These are phyloP conservation scores for Chrysocyon brachyurus DNA, from an alignment of 2,797 vertebrate genomes.

Conservation along the genomic window DNA sequence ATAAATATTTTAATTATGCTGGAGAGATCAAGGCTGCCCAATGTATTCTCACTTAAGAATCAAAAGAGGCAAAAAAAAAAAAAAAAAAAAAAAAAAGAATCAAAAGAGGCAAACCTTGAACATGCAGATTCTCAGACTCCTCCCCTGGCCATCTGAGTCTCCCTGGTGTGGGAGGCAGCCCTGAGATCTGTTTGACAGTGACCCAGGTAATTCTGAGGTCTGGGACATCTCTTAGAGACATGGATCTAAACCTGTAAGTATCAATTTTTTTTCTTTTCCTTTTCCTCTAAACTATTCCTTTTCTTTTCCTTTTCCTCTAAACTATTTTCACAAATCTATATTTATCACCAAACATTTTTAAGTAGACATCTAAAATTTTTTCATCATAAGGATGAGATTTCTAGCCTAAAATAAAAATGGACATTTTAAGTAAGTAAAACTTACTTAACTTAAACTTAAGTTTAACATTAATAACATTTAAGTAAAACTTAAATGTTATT, in stretches of 20 bases:
- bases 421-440: neutral
- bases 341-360: neutral
- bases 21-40: neutral
- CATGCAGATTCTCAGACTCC: neutral
- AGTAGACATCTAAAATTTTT: neutral
- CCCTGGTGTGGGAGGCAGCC: neutral
- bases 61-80: neutral
- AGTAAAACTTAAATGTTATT: too few relatives aligned
- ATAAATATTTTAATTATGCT: neutral
- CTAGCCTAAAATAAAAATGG: neutral
- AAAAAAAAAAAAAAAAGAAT: neutral
- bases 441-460: too few relatives aligned
- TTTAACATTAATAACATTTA: too few relatives aligned
- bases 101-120: neutral
- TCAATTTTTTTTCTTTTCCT: neutral
- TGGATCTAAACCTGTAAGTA: neutral
- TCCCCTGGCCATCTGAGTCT: neutral
- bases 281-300: neutral
- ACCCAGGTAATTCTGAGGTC: neutral
- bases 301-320: neutral
- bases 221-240: neutral
- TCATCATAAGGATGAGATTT: neutral
- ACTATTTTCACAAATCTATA: neutral
- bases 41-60: neutral
- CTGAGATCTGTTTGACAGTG: neutral